Conservation (phyloP, 1,140 invertebrate species). For the Drosophila subpulchrella region DNA sequence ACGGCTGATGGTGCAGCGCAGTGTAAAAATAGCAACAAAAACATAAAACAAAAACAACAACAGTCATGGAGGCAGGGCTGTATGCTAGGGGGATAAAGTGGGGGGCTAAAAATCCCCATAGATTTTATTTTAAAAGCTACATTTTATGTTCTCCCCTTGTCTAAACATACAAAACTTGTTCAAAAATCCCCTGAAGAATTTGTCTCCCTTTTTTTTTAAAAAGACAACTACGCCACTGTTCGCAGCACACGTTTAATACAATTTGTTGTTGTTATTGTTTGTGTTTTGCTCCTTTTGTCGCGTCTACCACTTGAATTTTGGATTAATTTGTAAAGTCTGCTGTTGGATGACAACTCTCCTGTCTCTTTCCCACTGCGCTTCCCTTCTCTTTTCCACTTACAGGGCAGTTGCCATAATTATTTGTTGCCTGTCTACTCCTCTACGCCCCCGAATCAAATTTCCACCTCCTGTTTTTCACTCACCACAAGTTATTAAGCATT, state of each 20-base stretch:
- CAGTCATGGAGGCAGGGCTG: slow-evolving; percentile 12
- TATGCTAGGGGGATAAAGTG: not conserved
- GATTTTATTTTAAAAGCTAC: not conserved
- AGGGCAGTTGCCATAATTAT: slow-evolving; percentile 45
- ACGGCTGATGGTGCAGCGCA: slow-evolving; percentile 31
- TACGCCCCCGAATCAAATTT: slow-evolving; percentile 9
- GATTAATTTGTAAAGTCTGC: slow-evolving; percentile 76
- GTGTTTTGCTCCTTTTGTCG: slow-evolving; percentile 46
- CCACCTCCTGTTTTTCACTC: slow-evolving; percentile 18
- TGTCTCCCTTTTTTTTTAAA: too few species aligned
- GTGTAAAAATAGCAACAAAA: slow-evolving; percentile 73
- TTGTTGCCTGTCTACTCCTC: slow-evolving; percentile 30
- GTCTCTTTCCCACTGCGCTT: not conserved
- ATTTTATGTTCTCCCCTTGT: too few species aligned
- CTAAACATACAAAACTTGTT: not conserved
- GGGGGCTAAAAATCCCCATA: not conserved
- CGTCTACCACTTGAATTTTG: slow-evolving; percentile 75
- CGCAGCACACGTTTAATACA: slow-evolving; percentile 61
- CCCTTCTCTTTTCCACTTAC: slow-evolving; percentile 8
- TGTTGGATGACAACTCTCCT: slow-evolving; percentile 13
- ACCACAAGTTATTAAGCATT: not conserved
- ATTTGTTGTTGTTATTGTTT: slow-evolving; percentile 61
- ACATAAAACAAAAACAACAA: slow-evolving; percentile 35
- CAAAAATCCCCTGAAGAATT: too few species aligned
- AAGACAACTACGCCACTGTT: not conserved